phyloP scores from a whole-genome alignment of 1,140 invertebrate genomes.

The Brachionus rubens region DNA sequence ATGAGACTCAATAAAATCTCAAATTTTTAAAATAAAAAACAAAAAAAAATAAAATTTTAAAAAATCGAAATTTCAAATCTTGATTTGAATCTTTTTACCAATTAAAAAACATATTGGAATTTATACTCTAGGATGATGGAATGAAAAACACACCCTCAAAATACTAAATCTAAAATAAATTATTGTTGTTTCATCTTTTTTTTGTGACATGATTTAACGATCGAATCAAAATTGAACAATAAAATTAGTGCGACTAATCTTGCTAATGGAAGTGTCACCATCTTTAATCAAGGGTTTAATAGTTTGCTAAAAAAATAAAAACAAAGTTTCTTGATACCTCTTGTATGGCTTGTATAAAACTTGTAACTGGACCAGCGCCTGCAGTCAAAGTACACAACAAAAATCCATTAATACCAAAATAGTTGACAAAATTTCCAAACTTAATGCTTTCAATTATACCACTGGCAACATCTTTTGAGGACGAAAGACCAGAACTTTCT shows the following conservation, averaged over 20 bases:
- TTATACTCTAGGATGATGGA: too few relatives aligned
- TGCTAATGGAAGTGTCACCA: background rate
- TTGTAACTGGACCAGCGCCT: slow-evolving; percentile 25
- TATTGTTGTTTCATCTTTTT: background rate
- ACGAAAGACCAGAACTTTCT: slow-evolving; percentile 67
- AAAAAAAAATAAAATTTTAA: too few relatives aligned
- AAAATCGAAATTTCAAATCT: too few relatives aligned
- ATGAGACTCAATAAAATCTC: too few relatives aligned
- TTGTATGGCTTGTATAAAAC: background rate
- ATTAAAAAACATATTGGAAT: too few relatives aligned
- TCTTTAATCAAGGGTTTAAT: background rate
- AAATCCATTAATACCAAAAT: slow-evolving; percentile 47
- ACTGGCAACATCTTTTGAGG: slow-evolving; percentile 75
- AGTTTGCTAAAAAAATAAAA: background rate
- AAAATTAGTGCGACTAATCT: slow-evolving; percentile 8
- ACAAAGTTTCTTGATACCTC: background rate
- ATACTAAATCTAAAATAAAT: background rate
- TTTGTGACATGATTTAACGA: slow-evolving; percentile 10
- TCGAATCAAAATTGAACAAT: slow-evolving; percentile 37
- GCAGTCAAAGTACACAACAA: background rate
- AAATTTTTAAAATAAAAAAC: too few relatives aligned
- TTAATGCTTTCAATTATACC: slow-evolving; percentile 64
- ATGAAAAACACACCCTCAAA: too few relatives aligned
- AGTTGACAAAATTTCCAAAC: slow-evolving; percentile 28
- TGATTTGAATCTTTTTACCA: too few relatives aligned